These are phyloP conservation scores for Platysternon megacephalum DNA, from an alignment of 2,113 vertebrate genomes.

Conservation along the genomic window DNA sequence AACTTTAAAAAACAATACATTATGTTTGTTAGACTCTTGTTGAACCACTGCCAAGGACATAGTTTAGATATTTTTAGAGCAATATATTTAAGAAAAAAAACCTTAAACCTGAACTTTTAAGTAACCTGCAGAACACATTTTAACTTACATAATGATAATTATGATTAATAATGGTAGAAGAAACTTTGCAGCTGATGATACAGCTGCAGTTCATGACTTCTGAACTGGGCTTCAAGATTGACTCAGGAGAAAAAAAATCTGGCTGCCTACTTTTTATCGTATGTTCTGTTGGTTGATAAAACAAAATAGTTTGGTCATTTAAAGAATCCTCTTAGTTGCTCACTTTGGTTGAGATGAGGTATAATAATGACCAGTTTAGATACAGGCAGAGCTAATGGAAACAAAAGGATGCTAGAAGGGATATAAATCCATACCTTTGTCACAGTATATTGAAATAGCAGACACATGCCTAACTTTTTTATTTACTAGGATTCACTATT, in stretches of 20 bases:
- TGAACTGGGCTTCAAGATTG: background rate
- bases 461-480: background rate
- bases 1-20: background rate
- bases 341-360: background rate
- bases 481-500: background rate
- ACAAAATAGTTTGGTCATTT: background rate
- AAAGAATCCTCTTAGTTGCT: conserved; percentile 26
- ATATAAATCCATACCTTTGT: background rate
- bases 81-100: background rate
- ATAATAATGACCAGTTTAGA: background rate
- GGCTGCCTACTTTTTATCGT: background rate
- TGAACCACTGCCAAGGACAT: background rate
- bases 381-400: background rate
- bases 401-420: background rate
- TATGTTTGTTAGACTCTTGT: background rate
- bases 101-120: background rate
- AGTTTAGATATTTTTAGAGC: background rate
- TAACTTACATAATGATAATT: background rate
- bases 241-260: background rate
- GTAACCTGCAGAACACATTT: background rate
- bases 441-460: background rate
- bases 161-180: background rate
- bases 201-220: conserved; percentile 36
- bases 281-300: background rate
- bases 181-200: background rate